Evolutionary conservation across 2,888 invertebrate genomes (phyloP).

Genomic region (Oscheius sp.): DNA sequence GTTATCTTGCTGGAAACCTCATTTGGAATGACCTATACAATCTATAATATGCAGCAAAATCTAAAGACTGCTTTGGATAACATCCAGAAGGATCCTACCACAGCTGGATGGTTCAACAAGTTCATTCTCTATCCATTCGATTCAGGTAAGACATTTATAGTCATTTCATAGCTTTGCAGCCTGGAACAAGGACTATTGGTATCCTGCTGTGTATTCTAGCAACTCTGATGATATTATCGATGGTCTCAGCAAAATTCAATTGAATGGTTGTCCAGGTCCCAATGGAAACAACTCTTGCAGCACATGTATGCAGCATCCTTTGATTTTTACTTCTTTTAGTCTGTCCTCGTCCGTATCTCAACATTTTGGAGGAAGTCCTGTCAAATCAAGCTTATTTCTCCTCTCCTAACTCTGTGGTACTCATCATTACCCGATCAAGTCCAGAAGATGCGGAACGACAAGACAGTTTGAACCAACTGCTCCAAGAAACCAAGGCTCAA

Average conservation of each 20-base stretch:
- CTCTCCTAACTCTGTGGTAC: slow-evolving; percentile 54
- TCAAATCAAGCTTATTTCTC: slow-evolving; percentile 27
- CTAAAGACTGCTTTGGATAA: slow-evolving; percentile 43
- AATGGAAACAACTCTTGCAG: slow-evolving; percentile 15
- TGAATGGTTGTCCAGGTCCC: slow-evolving; percentile 43
- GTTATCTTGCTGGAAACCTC: slow-evolving; percentile 59
- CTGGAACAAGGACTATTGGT: slow-evolving; percentile 51
- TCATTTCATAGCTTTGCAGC: slow-evolving; percentile 38
- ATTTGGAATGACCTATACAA: slow-evolving; percentile 50
- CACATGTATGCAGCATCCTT: neutral
- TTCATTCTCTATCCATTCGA: slow-evolving; percentile 63
- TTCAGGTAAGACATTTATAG: slow-evolving; percentile 40
- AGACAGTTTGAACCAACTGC: slow-evolving; percentile 8
- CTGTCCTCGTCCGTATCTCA: slow-evolving; percentile 58
- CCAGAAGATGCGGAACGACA: slow-evolving; percentile 53
- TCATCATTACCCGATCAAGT: slow-evolving; percentile 59
- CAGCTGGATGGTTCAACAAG: slow-evolving; percentile 56
- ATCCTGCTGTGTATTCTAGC: slow-evolving; percentile 33
- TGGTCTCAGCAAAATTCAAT: slow-evolving; percentile 47
- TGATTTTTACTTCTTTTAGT: slow-evolving; percentile 29
- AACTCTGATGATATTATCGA: slow-evolving; percentile 51
- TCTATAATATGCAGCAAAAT: slow-evolving; percentile 49
- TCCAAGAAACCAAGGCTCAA: slow-evolving; percentile 22
- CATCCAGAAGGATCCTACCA: slow-evolving; percentile 44
- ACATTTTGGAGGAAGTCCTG: slow-evolving; percentile 44